Base-by-base conservation (phyloP, 2,113 vertebrate genomes). In the Caranx ignobilis region DNA sequence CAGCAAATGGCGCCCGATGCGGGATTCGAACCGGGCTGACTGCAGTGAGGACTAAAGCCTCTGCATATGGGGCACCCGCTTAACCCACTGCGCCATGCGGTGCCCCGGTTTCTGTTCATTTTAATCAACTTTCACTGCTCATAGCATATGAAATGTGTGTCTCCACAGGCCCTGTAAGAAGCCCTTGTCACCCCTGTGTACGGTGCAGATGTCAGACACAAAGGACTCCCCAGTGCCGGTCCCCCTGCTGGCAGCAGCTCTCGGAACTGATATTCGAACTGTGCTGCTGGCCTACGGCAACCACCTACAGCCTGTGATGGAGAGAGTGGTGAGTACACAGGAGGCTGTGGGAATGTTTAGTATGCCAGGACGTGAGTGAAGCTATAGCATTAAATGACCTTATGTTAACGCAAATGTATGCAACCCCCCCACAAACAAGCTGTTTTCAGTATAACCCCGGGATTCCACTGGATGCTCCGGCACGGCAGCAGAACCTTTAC, bases 111-210 rank as follows among this genome's bases (percentile, higher is more conserved):
- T 26, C 26, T 26, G 26, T 26, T 26, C 19, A 32, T 62, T 82
- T 31, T 41, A 45, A 57, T 59, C 41, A 18, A 32, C 68, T 43
- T 52, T 32, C 21, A 2, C 1, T 35, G 34, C 41, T 84, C 60
- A 62, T 6, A 3, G 3, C 16, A 4, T 12, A 15, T 82, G 11
- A 52, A 52, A 71, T 5, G 2, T 60, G 18, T 56, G 11, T 72
- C 31, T 39, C 77, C 21, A 3, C 87, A 99, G 98, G 71, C 96
- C 96, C 31, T 97, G 97, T 91, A 99, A 98, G 96, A 99, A 99
- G 79, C 98, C 98, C 11, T 84, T 99, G 89, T 95, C 95, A 37
- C 96, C 98, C 39, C 95, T 93, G 54, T 97, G 96, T 90, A 96
- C 97, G 48, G 91, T 99, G 88, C 97, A 98, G 93, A 95, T 99